Conservation (phyloP, 2,113 vertebrate species). For the Indicator maculatus region DNA sequence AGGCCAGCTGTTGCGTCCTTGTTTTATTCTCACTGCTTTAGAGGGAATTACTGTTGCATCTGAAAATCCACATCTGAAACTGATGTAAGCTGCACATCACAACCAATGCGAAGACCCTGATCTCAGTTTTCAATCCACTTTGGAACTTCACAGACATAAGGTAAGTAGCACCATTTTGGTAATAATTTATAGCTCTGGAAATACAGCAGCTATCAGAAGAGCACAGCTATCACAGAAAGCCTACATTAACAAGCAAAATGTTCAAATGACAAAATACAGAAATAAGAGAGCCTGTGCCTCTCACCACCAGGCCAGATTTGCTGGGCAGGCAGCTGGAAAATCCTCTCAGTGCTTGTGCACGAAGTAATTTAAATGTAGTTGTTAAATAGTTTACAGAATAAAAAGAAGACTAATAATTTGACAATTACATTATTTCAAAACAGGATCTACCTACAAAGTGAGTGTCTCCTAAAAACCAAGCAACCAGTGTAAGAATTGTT, state of each 20-base stretch:
- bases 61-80: not conserved
- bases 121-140: not conserved
- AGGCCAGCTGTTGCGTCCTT: not conserved
- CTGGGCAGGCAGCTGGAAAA: not conserved
- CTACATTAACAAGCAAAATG: not conserved
- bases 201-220: not conserved
- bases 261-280: not conserved
- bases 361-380: not conserved
- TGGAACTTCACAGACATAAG: not conserved
- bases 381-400: too few species aligned
- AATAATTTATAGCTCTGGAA: not conserved
- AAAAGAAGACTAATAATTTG: rapidly evolving
- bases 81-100: rapidly evolving
- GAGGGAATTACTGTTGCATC: not conserved
- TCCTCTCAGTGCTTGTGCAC: not conserved
- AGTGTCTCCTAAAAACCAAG: not conserved
- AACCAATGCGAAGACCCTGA: not conserved
- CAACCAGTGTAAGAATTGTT: too few species aligned
- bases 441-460: not conserved
- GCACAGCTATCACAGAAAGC: not conserved
- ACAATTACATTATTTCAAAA: not conserved
- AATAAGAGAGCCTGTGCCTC: not conserved
- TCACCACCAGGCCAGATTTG: not conserved
- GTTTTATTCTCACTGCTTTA: not conserved
- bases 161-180: not conserved